These are phyloP conservation scores for Artemia sinica DNA, from an alignment of 2,888 invertebrate genomes.

Conservation along the genomic window DNA sequence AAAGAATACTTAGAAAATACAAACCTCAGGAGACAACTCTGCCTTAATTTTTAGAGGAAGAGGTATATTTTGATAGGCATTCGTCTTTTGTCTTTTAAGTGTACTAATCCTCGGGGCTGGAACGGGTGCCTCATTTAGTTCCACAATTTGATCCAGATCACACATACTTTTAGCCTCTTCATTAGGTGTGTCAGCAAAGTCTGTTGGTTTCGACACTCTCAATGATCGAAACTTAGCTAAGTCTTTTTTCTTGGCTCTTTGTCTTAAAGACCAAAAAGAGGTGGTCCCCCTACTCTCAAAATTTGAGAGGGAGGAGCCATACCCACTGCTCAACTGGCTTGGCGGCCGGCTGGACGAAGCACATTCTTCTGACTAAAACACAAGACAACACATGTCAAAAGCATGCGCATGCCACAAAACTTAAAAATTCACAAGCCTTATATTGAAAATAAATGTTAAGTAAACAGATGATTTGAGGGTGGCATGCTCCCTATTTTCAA, in stretches of 20 bases:
- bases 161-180: constrained; percentile 9
- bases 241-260: constrained; percentile 15
- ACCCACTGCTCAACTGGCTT: constrained; percentile 35
- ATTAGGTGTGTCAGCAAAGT: not conserved
- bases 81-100: constrained; percentile 29
- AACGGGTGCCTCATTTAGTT: constrained; percentile 23
- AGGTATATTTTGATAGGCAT: constrained; percentile 39
- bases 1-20: constrained; percentile 7
- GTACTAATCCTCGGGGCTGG: constrained; percentile 27
- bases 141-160: constrained; percentile 14
- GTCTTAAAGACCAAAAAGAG: constrained; percentile 15
- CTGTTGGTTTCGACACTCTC: not conserved
- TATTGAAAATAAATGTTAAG: constrained; percentile 2
- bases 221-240: constrained; percentile 13
- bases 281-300: constrained; percentile 22
- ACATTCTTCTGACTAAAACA: constrained; percentile 18
- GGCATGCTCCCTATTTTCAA: not conserved
- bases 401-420: constrained; percentile 20
- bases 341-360: constrained; percentile 29
- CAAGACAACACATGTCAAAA: constrained; percentile 23
- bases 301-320: constrained; percentile 37
- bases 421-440: constrained; percentile 18
- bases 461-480: constrained; percentile 2
- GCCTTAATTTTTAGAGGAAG: constrained; percentile 34
- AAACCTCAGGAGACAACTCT: constrained; percentile 25